Evolutionary conservation across 1,140 invertebrate genomes (phyloP), one percentile per base, ranked within the genome.

Genomic region (Drosophila pseudoobscura): DNA sequence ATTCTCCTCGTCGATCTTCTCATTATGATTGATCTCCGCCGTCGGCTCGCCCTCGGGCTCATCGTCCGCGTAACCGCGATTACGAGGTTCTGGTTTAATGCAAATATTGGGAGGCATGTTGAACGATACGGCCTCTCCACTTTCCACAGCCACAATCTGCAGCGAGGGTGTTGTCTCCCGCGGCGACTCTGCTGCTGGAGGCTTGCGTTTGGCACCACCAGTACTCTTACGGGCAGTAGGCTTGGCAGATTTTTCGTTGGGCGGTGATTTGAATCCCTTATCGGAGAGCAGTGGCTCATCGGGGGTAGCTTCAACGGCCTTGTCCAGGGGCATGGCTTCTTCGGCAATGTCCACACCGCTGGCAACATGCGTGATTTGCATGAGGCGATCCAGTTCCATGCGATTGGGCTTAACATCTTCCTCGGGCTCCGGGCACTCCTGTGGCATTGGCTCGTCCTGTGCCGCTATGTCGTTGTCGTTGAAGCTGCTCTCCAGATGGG

Each of bases 361-460:
- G 11, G 75, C 78, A 13, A 90, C 77, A 55, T 80, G 73, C 1
- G 88, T 71, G 26, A 90, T 90, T 62, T 90, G 56, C 71, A 90
- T 70, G 13, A 91, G 45, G 0, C 85, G 82, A 78, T 91, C 89
- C 3, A 91, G 70, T 39, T 91, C 89, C 41, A 59, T 54, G 22
- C 80, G 85, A 69, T 84, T 90, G 1, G 89, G 89, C 20, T 91
- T 91, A 1, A 91, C 65, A 72, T 91, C 89, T 35, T 74, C 59
- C 35, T 53, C 46, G 35, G 6, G n/a, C 6, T 2, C 6, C 29
- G 2, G 15, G 15, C n/a, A 54, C 0, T 26, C 24, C 17, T 29
- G 2, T 2, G 35, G 1, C 7, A 17, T 8, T 29, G 45, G 15
- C 9, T 46, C 45, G 6, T 45, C 31, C 8, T 47, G 45, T 4